Conservation (phyloP, 1,140 invertebrate species). For the Apis mellifera region DNA sequence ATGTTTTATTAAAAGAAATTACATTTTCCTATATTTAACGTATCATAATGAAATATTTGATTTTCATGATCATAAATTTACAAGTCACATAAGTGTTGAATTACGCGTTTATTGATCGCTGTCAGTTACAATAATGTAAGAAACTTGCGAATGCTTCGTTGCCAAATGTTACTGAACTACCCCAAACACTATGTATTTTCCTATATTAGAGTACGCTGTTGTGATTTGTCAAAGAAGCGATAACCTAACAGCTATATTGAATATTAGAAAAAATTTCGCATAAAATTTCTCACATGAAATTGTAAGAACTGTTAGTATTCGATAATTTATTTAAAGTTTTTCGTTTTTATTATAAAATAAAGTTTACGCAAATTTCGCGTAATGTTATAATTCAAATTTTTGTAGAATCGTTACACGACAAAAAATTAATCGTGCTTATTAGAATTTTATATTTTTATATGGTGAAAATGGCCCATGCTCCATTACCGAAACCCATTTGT, state of each 20-base stretch:
- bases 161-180: neutral
- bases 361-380: neutral
- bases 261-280: neutral
- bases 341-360: neutral
- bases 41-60: neutral
- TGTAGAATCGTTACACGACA: neutral
- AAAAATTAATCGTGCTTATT: neutral
- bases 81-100: neutral
- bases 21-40: neutral
- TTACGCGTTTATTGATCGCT: conserved; percentile 21
- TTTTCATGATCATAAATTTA: conserved; percentile 13
- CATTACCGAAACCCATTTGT: conserved; percentile 61
- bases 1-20: neutral
- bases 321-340: neutral
- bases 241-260: conserved; percentile 32
- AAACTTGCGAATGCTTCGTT: neutral
- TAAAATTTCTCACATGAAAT: conserved; percentile 1
- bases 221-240: conserved; percentile 21
- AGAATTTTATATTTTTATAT: conserved; percentile 47
- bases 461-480: conserved; percentile 65
- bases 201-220: neutral
- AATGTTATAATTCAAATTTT: neutral
- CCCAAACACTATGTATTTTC: neutral
- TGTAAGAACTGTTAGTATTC: neutral
- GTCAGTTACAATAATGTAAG: conserved; percentile 6